A percentile compares a stretch with the other conserved stretches of the same genome.
Conservation (phyloP, 64 coral and sea anemone genomes). For the Actinia equina region DNA sequence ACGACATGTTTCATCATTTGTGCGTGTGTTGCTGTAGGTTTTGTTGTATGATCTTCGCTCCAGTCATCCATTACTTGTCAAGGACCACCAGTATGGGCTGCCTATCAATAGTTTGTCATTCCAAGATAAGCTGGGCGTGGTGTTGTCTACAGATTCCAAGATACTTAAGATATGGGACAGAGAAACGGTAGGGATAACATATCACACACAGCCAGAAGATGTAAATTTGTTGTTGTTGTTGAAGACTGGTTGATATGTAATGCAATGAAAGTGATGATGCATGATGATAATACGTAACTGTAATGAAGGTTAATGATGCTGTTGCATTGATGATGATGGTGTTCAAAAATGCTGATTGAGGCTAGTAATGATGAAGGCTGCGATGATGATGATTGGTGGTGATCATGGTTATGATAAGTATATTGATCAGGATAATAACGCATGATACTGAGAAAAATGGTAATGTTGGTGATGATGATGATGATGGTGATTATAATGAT, state of each 20-base stretch:
- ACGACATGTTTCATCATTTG: neutral
- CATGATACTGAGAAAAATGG: neutral
- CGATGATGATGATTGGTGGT: neutral
- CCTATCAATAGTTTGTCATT: slow-evolving; percentile 94
- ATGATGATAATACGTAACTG: neutral
- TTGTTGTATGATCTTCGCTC: slow-evolving; percentile 93
- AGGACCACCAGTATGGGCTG: slow-evolving; percentile 98
- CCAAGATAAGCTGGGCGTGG: slow-evolving; percentile 81
- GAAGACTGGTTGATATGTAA: too few species aligned
- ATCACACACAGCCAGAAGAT: too few species aligned
- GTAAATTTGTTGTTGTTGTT: too few species aligned
- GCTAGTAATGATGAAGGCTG: neutral
- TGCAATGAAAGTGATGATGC: neutral
- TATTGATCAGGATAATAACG: too few species aligned
- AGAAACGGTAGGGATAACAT: slow-evolving; percentile 63
- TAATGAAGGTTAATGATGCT: neutral
- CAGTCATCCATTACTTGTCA: slow-evolving; percentile 75
- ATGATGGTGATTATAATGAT: neutral
- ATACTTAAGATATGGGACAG: slow-evolving; percentile 98
- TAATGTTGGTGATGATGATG: neutral
- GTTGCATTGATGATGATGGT: neutral
- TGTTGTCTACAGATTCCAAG: slow-evolving; percentile 86
- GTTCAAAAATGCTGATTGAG: neutral
- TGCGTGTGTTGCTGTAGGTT: slow-evolving; percentile 29
- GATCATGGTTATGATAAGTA: neutral